phyloP scores from a whole-genome alignment of 1,140 invertebrate species.

The Drosophila orena region DNA sequence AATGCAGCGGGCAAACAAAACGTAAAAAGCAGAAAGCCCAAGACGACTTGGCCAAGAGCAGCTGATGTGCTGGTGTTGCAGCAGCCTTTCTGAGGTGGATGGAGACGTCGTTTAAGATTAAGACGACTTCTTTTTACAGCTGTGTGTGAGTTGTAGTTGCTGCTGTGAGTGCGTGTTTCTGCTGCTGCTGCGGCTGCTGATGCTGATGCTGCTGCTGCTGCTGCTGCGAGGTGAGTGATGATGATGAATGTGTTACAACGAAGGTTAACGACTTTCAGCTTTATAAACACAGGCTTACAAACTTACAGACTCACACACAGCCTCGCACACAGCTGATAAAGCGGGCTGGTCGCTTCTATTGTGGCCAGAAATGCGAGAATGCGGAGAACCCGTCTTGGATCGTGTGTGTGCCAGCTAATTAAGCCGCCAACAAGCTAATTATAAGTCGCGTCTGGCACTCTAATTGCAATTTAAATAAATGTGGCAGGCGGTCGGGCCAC shows the following conservation, averaged over 20 bases:
- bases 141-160: slow-evolving; percentile 57
- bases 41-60: slow-evolving; percentile 73
- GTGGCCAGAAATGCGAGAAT: slow-evolving; percentile 13
- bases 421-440: slow-evolving; percentile 76
- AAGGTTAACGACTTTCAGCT: slow-evolving; percentile 84
- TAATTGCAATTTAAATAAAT: slow-evolving; percentile 81
- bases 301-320: neutral
- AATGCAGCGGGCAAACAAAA: slow-evolving; percentile 33
- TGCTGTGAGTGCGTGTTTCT: slow-evolving; percentile 47
- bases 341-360: slow-evolving; percentile 48
- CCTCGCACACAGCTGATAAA: slow-evolving; percentile 58
- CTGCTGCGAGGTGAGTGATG: slow-evolving; percentile 75
- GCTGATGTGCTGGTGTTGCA: slow-evolving; percentile 54
- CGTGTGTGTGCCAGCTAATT: slow-evolving; percentile 56
- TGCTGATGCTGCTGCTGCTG: slow-evolving; percentile 50
- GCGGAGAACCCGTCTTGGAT: slow-evolving; percentile 14
- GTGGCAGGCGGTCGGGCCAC: slow-evolving; percentile 61
- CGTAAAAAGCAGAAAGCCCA: slow-evolving; percentile 25
- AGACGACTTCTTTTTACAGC: slow-evolving; percentile 83
- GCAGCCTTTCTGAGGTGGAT: slow-evolving; percentile 66
- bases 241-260: slow-evolving; percentile 84
- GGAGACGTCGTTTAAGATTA: slow-evolving; percentile 83
- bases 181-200: slow-evolving; percentile 26
- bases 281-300: slow-evolving; percentile 67
- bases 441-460: slow-evolving; percentile 65